These are phyloP conservation scores for Leptopterna dolabrata DNA, from an alignment of 2,888 invertebrate species.

Conservation along the genomic window DNA sequence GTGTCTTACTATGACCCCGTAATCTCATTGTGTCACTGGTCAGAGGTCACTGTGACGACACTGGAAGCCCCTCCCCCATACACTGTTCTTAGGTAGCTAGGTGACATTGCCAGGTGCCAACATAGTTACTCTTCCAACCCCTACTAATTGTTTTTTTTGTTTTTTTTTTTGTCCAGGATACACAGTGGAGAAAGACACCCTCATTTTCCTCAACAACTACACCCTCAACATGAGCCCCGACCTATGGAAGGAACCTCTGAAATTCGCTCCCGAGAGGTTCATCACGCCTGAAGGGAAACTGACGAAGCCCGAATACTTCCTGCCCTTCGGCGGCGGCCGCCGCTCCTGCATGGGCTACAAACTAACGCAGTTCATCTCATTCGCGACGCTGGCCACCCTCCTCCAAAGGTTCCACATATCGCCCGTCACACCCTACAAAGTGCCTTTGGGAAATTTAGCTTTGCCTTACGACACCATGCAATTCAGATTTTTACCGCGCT, in stretches of 20 bases:
- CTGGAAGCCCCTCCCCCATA: too few relatives aligned
- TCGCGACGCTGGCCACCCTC: conserved; percentile 70
- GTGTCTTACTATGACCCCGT: too few relatives aligned
- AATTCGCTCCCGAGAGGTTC: conserved; percentile 75
- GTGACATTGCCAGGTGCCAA: too few relatives aligned
- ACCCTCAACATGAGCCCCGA: conserved; percentile 74
- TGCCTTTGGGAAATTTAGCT: conserved; percentile 71
- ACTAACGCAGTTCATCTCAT: conserved; percentile 73
- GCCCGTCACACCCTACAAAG: conserved; percentile 67
- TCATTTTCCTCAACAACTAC: conserved; percentile 77
- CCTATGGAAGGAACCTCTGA: conserved; percentile 73
- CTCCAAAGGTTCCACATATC: conserved; percentile 71
- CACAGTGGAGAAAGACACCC: conserved; percentile 72
- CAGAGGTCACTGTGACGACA: too few relatives aligned
- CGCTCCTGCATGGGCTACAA: conserved; percentile 78
- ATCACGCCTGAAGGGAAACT: conserved; percentile 69
- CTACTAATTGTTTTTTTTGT: not conserved
- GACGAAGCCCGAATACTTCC: conserved; percentile 74
- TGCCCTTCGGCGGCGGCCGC: conserved; percentile 76
- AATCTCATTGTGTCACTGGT: too few relatives aligned
- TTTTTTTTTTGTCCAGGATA: conserved; percentile 69
- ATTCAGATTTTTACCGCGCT: conserved; percentile 67
- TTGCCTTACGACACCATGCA: conserved; percentile 69
- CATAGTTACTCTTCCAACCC: too few relatives aligned
- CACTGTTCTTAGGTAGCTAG: too few relatives aligned